Evolutionary conservation across 2,888 invertebrate species (phyloP), one percentile per base, ranked within the genome.

Genomic region (Yponomeuta malinellus): DNA sequence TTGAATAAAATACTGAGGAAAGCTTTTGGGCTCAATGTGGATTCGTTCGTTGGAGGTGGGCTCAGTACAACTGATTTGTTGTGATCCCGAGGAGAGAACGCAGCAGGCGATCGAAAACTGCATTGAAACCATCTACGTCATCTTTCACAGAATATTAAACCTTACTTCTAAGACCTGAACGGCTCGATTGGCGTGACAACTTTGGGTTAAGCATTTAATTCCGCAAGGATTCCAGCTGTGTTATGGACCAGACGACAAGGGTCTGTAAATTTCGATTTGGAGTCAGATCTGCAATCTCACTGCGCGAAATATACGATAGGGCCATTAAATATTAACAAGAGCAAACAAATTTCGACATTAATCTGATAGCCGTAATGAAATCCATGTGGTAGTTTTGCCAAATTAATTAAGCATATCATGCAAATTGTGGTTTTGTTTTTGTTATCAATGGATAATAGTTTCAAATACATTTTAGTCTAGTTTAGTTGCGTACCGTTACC

Each of bases 21-120:
- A 59, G 15, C 65, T 31, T 65, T 65, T 65, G n/a, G 29, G 65
- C 8, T 33, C 65, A 65, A 33, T 5, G 52, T 5, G 52, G 52
- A 59, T 15, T 59, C 15, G 52, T 15, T 59, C 52, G 63, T 33
- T 68, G 85, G 85, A 91, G 91, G 90, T 89, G 88, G 90, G 84
- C 80, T 83, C 86, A 82, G 84, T 83, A 59, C 15, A 83, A 88
- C 89, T 91, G 89, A 91, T 91, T 91, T 91, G 91, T 91, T 90
- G 89, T 90, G 90, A 90, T 90, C 88, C 84, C 87, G 84, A 83
- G 83, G 87, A 89, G 86, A 82, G 86, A 83, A 81, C 91, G 82
- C 91, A 91, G 91, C 91, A 84, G 90, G 91, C 78, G 87, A 86
- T 85, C 86, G 86, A 85, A 83, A 88, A 89, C 86, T 88, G 87